Evolutionary conservation across 2,888 invertebrate genomes (phyloP), one percentile per base, ranked within the genome.

Genomic region (Caenorhabditis imperialis): DNA sequence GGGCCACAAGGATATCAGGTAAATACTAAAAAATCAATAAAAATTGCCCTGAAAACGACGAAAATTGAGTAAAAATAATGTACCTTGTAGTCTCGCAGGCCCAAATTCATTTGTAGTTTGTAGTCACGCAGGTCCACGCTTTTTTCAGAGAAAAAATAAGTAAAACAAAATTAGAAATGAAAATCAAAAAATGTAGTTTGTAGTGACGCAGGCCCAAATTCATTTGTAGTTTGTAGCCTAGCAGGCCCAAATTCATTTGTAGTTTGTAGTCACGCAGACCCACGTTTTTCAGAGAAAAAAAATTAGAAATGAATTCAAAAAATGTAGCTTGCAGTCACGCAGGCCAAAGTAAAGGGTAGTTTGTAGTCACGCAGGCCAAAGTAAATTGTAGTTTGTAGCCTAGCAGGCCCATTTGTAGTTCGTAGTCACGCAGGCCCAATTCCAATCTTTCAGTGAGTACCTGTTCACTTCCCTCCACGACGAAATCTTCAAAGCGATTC

Each of bases 1-100:
- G 88, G 91, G 92, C 3, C 86, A 89, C 44, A 92, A 92, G 84
- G 88, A 93, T 83, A 91, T 69, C 18, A 74, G 77, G 51, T 77
- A 47, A 23, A 5, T 16, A 42, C 16, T n/a, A 16, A 5, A 18
- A 16, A 42, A 42, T n/a, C 16, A 5, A 42, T 4, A 16, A 20
- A 16, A 42, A 42, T 42, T n/a, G n/a, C 4, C 37, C 14, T 37
- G 37, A 10, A 10, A 10, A n/a, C n/a, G n/a, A n/a, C n/a, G n/a
- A n/a, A n/a, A n/a, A n/a, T n/a, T n/a, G n/a, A n/a, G n/a, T n/a
- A n/a, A n/a, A n/a, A n/a, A n/a, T n/a, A n/a, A n/a, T n/a, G n/a
- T n/a, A n/a, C n/a, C n/a, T n/a, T n/a, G n/a, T n/a, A n/a, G n/a
- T n/a, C n/a, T n/a, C n/a, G n/a, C n/a, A n/a, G n/a, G n/a, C n/a